phyloP scores from a whole-genome alignment of 2,888 invertebrate species.

The Panzeria rudis region DNA sequence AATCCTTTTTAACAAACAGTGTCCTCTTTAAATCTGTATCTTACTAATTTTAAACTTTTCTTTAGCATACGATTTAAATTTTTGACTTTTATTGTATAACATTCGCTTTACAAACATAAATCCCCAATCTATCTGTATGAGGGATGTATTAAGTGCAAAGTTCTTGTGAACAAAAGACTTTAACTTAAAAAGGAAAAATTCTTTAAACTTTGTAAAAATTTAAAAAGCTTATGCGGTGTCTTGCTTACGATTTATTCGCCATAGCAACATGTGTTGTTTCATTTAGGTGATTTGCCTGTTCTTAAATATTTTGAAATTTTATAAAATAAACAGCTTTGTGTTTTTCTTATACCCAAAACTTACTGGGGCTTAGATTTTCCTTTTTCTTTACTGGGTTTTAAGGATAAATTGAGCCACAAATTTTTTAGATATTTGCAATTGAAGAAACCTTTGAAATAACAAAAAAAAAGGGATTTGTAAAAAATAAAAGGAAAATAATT shows the following conservation, averaged over 20 bases:
- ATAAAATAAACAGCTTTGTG: neutral
- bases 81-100: neutral
- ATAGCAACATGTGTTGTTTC: constrained; percentile 30
- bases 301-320: neutral
- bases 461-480: neutral
- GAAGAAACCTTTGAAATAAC: neutral
- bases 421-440: neutral
- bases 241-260: neutral
- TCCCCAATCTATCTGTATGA: neutral
- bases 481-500: neutral
- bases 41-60: neutral
- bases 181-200: neutral
- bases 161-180: neutral
- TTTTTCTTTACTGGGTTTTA: neutral
- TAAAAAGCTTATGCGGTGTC: neutral
- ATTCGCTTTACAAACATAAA: neutral
- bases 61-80: neutral
- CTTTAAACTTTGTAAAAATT: too few species aligned
- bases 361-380: too few species aligned
- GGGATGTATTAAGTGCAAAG: neutral
- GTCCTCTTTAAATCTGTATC: neutral
- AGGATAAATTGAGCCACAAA: neutral
- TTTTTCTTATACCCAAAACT: neutral
- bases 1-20: neutral
- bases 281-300: neutral